Evolutionary conservation across 2,797 vertebrate species (phyloP), one percentile per base, ranked within the genome.

Genomic region (Myotis daubentonii): DNA sequence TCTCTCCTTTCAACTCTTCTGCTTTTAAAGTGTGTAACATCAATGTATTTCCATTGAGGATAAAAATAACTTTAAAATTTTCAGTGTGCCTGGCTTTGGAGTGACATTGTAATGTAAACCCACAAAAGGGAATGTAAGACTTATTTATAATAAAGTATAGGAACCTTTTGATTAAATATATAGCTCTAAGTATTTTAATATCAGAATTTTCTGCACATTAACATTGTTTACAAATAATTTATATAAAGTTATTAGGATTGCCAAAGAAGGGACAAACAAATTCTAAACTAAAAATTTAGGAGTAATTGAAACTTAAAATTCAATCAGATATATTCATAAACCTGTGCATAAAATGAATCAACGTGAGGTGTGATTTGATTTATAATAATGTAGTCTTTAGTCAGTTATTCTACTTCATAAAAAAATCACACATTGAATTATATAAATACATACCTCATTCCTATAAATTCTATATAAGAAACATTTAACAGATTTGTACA

Each of bases 41-140:
- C 74, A n/a, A 41, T 87, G 55, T 75, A 49, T 92, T 96, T 96
- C 92, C 66, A 86, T 1, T 55, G 87, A 94, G 75, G 47, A 87
- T 96, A 95, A 94, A 93, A 96, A 94, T 71, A 80, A 88, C 57
- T 82, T 89, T 53, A 93, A 95, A 86, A 95, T 47, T 88, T 89
- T 90, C 82, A 93, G 57, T 62, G n/a, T 83, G 44, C 30, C 28
- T 89, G 57, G n/a, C 30, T 65, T 94, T 95, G 36, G 88, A 89
- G 81, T 75, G 75, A 60, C 28, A 66, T 53, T 79, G 33, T 47
- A 70, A 88, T 41, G 36, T 68, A 83, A 81, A 85, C 28, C 70
- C 65, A 92, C 6, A 74, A 92, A 66, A 25, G 89, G 49, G 82
- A 88, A 51, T 57, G 57, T 36, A 74, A 78, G 49, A 72, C 25